These are phyloP conservation scores for Vombatus ursinus DNA, from an alignment of 2,113 vertebrate species.

Conservation along the genomic window DNA sequence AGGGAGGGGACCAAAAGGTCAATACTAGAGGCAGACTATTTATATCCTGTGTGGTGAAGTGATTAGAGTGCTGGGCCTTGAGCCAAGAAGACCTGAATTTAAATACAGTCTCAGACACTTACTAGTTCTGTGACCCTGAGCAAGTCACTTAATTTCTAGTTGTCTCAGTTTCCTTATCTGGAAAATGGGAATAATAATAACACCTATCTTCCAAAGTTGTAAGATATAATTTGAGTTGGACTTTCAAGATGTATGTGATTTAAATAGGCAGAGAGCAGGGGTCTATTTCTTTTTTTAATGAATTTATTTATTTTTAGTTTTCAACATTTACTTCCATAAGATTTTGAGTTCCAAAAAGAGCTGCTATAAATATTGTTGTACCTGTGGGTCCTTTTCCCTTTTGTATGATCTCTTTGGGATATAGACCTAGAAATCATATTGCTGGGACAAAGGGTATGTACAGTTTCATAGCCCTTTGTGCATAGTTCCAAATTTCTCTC, in stretches of 20 bases:
- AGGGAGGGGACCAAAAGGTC: not conserved
- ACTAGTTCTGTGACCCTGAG: not conserved
- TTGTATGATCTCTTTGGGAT: too few species aligned
- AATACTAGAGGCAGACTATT: not conserved
- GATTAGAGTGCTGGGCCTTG: not conserved
- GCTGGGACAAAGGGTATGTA: too few species aligned
- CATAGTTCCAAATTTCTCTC: too few species aligned
- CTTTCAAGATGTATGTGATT: not conserved
- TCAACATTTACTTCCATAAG: too few species aligned
- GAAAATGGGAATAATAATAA: not conserved
- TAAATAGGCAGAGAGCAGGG: not conserved
- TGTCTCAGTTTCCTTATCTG: not conserved
- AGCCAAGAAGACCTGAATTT: not conserved
- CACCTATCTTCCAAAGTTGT: not conserved
- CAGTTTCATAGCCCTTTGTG: too few species aligned
- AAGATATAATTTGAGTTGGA: not conserved
- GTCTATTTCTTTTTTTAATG: too few species aligned
- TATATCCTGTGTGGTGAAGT: not conserved
- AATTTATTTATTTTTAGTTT: too few species aligned
- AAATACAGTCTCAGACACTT: not conserved
- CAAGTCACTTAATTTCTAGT: not conserved
- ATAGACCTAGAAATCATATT: too few species aligned
- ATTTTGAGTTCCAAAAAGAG: too few species aligned
- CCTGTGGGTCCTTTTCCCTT: too few species aligned
- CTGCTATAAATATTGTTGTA: too few species aligned